Conservation (phyloP, 2,113 vertebrate genomes). For the human region GRCh38 chr4:29152501-29153000, state of each 20-base stretch:
- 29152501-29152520: neutral
- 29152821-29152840: conserved; percentile 63
- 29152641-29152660: neutral
- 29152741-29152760: conserved; percentile 48
- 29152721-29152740: neutral
- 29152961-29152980: conserved; percentile 70
- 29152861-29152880: conserved; percentile 67
- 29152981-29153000: conserved; percentile 72
- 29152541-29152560: neutral
- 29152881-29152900: conserved; percentile 52
- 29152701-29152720: neutral
- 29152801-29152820: conserved; percentile 56
- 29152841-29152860: conserved; percentile 68
- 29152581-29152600: neutral
- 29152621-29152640: neutral
- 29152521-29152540: neutral
- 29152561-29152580: neutral
- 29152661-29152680: neutral
- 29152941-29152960: conserved; percentile 63
- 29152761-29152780: conserved; percentile 49
- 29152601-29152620: neutral
- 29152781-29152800: conserved; percentile 68
- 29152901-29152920: conserved; percentile 52
- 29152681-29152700: conserved; percentile 20
- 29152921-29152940: conserved; percentile 67